Evolutionary conservation across 2,797 vertebrate genomes (phyloP), one percentile per base, ranked within the genome.

Genomic region (Acridotheres tristis): DNA sequence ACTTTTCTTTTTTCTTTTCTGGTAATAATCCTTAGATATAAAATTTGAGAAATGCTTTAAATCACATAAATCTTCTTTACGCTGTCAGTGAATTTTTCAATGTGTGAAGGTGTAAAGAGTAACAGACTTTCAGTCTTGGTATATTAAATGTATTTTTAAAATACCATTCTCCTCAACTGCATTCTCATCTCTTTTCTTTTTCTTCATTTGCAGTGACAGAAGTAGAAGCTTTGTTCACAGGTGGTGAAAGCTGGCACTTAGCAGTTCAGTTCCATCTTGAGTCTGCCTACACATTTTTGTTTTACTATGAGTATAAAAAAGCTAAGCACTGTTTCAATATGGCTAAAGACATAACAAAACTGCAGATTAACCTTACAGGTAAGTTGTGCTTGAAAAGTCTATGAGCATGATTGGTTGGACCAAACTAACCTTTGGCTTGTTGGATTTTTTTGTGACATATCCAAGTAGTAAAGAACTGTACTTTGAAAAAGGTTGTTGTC

Each of bases 221-320:
- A 93, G 95, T 95, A 42, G 96, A 98, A 84, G 51, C 95, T 71
- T 89, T 99, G 75, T 97, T 99, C 55, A 65, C 73, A 32, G 95
- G 94, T 67, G 94, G 81, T 68, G 95, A 97, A 21, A 97, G 97
- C 61, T 96, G 90, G 66, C 98, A 97, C 91, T 97, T 99, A 94
- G 97, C 97, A 63, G 96, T 99, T 93, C 99, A 99, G 45, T 99
- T 99, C 91, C 98, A 99, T 92, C 98, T 99, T 94, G 99, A 99
- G 96, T 98, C 98, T 95, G 98, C 98, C 86, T 98, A 99, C 96
- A 96, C 83, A 2, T 98, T 96, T 95, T 98, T 99, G 85, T 98
- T 98, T 93, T 99, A 99, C 97, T 99, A 99, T 16, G 98, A 99
- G 38, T 99, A 99, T 96, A 98, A 97, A 95, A 97, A 97, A 55